These are phyloP conservation scores for Tetrax tetrax DNA, from an alignment of 2,113 vertebrate genomes.

Conservation along the genomic window DNA sequence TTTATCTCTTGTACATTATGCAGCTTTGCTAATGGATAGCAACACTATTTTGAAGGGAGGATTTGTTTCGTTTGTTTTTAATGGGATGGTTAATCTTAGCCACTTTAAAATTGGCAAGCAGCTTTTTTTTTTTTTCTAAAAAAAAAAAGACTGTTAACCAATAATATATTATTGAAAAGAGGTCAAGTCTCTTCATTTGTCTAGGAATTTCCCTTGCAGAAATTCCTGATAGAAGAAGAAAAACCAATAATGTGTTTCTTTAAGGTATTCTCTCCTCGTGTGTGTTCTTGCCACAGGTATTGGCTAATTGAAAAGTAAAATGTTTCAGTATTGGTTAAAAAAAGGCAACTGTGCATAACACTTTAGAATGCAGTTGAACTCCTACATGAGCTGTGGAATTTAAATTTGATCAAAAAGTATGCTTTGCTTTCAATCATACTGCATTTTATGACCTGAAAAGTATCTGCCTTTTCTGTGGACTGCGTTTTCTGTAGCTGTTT, in stretches of 20 bases:
- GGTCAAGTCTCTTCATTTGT: background rate
- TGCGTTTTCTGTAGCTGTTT: background rate
- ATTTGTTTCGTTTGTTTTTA: constrained; percentile 32
- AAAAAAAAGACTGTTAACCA: background rate
- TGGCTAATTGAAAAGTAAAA: background rate
- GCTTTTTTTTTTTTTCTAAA: background rate
- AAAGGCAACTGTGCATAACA: accelerated
- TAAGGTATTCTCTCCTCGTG: background rate
- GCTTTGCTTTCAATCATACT: background rate
- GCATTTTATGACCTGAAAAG: background rate
- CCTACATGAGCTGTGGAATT: background rate
- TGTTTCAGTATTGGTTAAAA: background rate
- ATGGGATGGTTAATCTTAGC: background rate
- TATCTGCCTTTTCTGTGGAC: background rate
- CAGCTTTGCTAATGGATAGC: constrained; percentile 25
- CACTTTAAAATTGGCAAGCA: constrained; percentile 16
- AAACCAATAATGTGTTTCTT: background rate
- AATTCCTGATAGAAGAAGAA: background rate
- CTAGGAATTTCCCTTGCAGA: background rate
- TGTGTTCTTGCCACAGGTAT: background rate
- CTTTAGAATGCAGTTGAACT: background rate
- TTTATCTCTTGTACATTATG: background rate
- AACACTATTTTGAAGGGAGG: background rate
- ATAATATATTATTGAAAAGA: background rate
- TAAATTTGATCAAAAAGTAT: background rate